These are phyloP conservation scores for Callaeas wilsoni DNA, from an alignment of 2,113 vertebrate species.

Conservation along the genomic window DNA sequence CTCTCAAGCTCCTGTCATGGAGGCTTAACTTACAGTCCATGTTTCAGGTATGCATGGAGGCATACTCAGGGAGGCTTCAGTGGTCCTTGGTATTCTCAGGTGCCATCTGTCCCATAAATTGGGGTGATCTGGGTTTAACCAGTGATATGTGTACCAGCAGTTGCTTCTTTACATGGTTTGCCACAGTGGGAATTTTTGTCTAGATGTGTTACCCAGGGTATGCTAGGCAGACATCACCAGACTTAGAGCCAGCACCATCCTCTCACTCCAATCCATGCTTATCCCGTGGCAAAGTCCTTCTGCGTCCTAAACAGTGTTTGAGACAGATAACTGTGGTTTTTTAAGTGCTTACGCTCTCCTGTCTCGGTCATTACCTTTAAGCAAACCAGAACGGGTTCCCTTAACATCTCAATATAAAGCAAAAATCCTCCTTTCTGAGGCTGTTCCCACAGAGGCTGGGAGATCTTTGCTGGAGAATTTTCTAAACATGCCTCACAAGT, in stretches of 20 bases:
- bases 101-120: neutral
- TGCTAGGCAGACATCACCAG: neutral
- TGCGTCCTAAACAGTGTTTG: neutral
- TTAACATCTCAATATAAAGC: neutral
- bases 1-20: neutral
- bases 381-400: neutral
- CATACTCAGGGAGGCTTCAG: neutral
- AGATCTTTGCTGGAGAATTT: neutral
- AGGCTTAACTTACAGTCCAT: no score
- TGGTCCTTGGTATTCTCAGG: neutral
- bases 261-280: neutral
- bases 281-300: neutral
- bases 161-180: accelerated
- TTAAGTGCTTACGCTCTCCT: neutral
- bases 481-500: neutral
- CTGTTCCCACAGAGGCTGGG: neutral
- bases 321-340: neutral
- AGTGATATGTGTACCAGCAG: neutral
- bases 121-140: neutral
- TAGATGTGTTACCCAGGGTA: neutral
- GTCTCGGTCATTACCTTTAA: neutral
- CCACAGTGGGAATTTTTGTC: neutral
- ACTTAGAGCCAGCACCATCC: neutral
- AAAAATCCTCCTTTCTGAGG: neutral
- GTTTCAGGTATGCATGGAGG: neutral